phyloP scores from a whole-genome alignment of 2,113 vertebrate species.

The Macrotis lagotis region DNA sequence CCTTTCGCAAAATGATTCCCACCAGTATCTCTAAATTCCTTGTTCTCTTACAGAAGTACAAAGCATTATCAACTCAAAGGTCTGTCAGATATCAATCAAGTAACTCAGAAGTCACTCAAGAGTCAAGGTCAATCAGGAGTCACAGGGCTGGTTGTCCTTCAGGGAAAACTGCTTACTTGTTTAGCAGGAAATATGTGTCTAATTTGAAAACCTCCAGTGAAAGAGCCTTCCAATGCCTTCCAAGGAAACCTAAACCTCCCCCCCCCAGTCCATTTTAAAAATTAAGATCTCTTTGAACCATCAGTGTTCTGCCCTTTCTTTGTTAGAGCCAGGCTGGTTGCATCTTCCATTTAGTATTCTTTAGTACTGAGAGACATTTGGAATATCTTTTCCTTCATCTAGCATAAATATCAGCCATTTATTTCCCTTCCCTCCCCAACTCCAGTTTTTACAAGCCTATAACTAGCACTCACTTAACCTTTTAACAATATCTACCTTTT shows the following conservation, averaged over 20 bases:
- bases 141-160: not conserved
- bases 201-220: not conserved
- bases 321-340: not conserved
- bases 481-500: not conserved
- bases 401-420: not conserved
- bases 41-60: not conserved
- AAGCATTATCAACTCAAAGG: not conserved
- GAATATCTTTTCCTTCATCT: too few species aligned
- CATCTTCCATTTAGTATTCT: not conserved
- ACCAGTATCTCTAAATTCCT: not conserved
- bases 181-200: not conserved
- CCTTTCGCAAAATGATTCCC: not conserved
- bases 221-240: not conserved
- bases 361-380: not conserved
- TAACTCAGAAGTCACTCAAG: not conserved
- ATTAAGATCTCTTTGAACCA: not conserved
- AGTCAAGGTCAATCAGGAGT: not conserved
- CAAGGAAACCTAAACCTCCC: not conserved
- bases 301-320: not conserved
- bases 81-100: not conserved
- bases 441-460: not conserved
- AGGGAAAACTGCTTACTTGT: not conserved
- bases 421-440: not conserved
- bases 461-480: not conserved
- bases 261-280: not conserved